Conservation (phyloP, 1,140 invertebrate species). For the Dufourea novaeangliae region DNA sequence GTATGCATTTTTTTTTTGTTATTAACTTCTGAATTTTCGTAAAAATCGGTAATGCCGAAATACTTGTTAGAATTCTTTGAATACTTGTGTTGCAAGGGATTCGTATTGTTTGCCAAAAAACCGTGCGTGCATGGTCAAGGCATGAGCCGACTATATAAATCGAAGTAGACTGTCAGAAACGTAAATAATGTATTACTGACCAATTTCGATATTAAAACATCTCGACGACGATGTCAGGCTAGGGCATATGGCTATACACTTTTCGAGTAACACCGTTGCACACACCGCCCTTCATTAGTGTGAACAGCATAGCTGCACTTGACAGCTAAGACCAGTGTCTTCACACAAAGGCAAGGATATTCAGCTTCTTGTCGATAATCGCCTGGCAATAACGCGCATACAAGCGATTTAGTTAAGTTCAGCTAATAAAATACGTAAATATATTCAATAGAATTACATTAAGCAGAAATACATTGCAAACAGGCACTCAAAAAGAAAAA, state of each 20-base stretch:
- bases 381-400: slow-evolving; percentile 34
- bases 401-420: background rate
- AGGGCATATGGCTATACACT: slow-evolving; percentile 62
- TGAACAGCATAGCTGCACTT: slow-evolving; percentile 68
- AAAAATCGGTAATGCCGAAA: background rate
- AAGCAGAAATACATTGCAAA: background rate
- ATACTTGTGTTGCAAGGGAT: background rate
- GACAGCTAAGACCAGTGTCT: slow-evolving; percentile 74
- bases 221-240: slow-evolving; percentile 40
- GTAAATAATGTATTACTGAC: slow-evolving; percentile 44
- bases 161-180: background rate
- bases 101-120: background rate
- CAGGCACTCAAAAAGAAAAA: slow-evolving; percentile 15
- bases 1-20: background rate
- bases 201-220: slow-evolving; percentile 53
- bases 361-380: slow-evolving; percentile 27
- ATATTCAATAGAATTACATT: background rate
- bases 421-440: slow-evolving; percentile 8
- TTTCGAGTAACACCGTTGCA: slow-evolving; percentile 48
- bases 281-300: slow-evolving; percentile 66
- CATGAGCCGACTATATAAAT: background rate
- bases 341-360: slow-evolving; percentile 70
- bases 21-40: background rate
- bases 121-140: background rate
- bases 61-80: background rate